Conservation (phyloP, 2,888 invertebrate genomes). For the Xylota segnis region DNA sequence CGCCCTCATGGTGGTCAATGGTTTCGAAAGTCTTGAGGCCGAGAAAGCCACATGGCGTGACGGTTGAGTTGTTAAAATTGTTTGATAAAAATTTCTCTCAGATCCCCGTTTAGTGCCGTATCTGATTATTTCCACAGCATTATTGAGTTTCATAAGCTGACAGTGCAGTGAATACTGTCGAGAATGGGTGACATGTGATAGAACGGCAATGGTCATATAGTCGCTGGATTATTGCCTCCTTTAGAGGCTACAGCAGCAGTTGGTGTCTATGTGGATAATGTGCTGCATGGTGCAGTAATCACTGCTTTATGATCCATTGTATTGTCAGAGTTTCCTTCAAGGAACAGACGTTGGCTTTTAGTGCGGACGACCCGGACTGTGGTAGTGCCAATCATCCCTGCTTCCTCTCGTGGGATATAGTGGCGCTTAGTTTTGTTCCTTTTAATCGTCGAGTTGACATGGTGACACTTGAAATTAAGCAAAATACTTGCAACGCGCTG, state of each 20-base stretch:
- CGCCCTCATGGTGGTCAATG: background rate
- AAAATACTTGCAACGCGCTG: background rate
- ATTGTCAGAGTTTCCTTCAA: conserved; percentile 25
- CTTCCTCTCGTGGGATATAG: background rate
- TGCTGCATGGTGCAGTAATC: conserved; percentile 41
- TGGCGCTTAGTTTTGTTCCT: background rate
- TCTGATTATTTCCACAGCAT: conserved; percentile 49
- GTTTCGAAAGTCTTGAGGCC: conserved; percentile 4
- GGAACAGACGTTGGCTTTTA: conserved; percentile 15
- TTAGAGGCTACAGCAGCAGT: conserved; percentile 1
- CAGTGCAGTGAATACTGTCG: conserved; percentile 39
- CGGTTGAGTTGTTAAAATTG: conserved; percentile 58
- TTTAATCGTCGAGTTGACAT: conserved; percentile 9
- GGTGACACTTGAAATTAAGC: conserved; percentile 2
- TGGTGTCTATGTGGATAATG: conserved; percentile 5
- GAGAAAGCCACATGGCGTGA: conserved; percentile 55
- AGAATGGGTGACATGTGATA: conserved; percentile 43
- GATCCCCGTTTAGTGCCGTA: conserved; percentile 52
- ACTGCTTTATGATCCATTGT: conserved; percentile 50
- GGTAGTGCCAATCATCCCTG: conserved; percentile 26
- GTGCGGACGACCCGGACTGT: background rate
- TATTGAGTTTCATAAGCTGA: conserved; percentile 61
- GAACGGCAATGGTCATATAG: conserved; percentile 40
- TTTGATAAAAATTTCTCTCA: conserved; percentile 55
- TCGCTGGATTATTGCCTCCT: conserved; percentile 40